Evolutionary conservation across 2,113 vertebrate genomes (phyloP).

Genomic region (Vombatus ursinus): DNA sequence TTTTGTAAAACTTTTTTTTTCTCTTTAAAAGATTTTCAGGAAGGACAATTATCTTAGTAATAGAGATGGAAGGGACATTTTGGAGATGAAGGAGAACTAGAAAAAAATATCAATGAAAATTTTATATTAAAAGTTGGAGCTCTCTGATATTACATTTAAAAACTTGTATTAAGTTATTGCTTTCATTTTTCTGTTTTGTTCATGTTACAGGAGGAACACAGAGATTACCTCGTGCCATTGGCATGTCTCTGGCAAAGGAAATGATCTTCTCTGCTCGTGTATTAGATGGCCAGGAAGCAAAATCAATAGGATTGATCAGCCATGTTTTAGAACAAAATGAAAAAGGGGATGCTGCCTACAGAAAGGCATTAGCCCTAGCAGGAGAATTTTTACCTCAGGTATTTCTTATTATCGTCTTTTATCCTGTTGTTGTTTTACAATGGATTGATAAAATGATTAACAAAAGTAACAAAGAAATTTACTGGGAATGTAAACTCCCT

Average conservation of each 20-base stretch:
- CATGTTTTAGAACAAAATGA: slow-evolving; percentile 94
- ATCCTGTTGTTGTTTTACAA: background rate
- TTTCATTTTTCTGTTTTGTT: slow-evolving; percentile 23
- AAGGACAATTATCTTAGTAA: background rate
- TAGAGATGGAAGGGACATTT: background rate
- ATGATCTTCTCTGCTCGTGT: slow-evolving; percentile 95
- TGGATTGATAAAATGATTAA: background rate
- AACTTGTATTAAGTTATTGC: background rate
- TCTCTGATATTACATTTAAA: background rate
- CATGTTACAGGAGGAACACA: slow-evolving; percentile 92
- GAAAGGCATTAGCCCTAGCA: slow-evolving; percentile 91
- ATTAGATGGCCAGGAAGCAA: slow-evolving; percentile 92
- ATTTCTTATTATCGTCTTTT: background rate
- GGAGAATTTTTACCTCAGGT: slow-evolving; percentile 97
- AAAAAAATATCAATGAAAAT: background rate
- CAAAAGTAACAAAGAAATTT: background rate
- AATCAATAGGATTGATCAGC: slow-evolving; percentile 90
- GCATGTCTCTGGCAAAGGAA: slow-evolving; percentile 94
- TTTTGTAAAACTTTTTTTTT: background rate
- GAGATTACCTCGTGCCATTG: slow-evolving; percentile 91
- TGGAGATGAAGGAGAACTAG: background rate
- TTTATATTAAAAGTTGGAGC: background rate
- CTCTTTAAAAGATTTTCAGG: background rate
- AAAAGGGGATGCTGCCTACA: slow-evolving; percentile 94
- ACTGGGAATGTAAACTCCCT: background rate